Evolutionary conservation across 2,888 invertebrate species (phyloP), one percentile per base, ranked within the genome.

Genomic region (Tineola bisselliella): DNA sequence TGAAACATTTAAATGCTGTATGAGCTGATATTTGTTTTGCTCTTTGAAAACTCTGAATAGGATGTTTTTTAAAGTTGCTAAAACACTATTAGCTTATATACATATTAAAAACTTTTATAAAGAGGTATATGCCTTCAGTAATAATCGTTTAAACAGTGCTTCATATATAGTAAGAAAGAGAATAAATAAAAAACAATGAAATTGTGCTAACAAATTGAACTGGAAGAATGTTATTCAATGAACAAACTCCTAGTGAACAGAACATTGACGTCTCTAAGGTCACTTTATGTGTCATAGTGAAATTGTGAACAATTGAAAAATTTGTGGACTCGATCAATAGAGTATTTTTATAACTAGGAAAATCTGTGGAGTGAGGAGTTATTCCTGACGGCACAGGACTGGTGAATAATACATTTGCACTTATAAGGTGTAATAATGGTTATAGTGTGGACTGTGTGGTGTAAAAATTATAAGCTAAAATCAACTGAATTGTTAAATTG

Each of bases 311-410:
- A 19, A 84, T 84, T 77, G 84, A 79, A n/a, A 86, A 87, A 86
- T 84, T 86, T 76, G 84, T 86, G 87, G 83, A 87, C 86, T 82
- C 75, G 84, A 79, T 79, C 75, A 75, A 77, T 77, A 72, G 76
- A 77, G 76, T 81, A 81, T 84, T 84, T 86, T 84, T 79, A 83
- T 81, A 82, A 77, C 81, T 81, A 83, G 81, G 73, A 81, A 84
- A 81, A 79, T 84, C 82, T 86, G 84, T 87, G 86, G 83, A 78
- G 84, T 80, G 84, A 84, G 84, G 84, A 80, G 83, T 84, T 83
- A 73, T 79, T 84, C 83, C 82, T 79, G 78, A 75, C 71, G 69
- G 75, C 72, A 73, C 76, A 74, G 75, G 76, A 83, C 77, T 79
- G 78, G 79, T 81, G 80, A 75, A 74, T 74, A 11, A n/a, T 58